Conservation (phyloP, 2,113 vertebrate species). For the Chaenocephalus aceratus region DNA sequence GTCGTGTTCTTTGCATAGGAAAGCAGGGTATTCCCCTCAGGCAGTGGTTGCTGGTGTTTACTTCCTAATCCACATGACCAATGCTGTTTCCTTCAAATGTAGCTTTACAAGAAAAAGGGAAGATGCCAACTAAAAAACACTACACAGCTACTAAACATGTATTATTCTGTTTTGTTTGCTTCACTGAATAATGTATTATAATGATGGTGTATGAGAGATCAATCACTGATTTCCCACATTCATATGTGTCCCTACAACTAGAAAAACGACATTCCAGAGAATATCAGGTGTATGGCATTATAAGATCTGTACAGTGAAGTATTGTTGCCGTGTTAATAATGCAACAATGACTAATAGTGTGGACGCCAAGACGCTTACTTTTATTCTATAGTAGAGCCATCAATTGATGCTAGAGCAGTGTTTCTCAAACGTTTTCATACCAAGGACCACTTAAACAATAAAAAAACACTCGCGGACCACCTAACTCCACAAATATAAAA, state of each 20-base stretch:
- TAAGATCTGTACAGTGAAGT: background rate
- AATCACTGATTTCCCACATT: background rate
- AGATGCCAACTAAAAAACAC: background rate
- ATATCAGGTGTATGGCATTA: no score
- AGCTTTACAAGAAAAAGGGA: background rate
- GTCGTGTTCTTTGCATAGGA: conserved; percentile 21
- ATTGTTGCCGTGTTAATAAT: background rate
- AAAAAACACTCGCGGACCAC: no score
- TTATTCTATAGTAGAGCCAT: background rate
- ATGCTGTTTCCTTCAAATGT: conserved; percentile 14
- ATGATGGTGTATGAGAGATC: no score
- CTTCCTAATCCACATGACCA: conserved; percentile 13
- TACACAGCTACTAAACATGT: no score
- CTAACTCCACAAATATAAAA: no score
- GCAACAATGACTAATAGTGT: background rate
- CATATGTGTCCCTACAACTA: background rate
- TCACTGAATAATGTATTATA: background rate
- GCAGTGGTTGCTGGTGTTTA: conserved; percentile 19
- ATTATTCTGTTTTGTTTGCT: background rate
- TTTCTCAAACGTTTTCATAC: no score
- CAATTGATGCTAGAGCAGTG: background rate
- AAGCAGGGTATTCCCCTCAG: conserved; percentile 13
- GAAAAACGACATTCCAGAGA: background rate
- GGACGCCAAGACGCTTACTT: background rate
- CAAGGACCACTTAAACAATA: no score